Evolutionary conservation across 2,113 vertebrate genomes (phyloP), one percentile per base, ranked within the genome.

Genomic region (Lonchura striata): DNA sequence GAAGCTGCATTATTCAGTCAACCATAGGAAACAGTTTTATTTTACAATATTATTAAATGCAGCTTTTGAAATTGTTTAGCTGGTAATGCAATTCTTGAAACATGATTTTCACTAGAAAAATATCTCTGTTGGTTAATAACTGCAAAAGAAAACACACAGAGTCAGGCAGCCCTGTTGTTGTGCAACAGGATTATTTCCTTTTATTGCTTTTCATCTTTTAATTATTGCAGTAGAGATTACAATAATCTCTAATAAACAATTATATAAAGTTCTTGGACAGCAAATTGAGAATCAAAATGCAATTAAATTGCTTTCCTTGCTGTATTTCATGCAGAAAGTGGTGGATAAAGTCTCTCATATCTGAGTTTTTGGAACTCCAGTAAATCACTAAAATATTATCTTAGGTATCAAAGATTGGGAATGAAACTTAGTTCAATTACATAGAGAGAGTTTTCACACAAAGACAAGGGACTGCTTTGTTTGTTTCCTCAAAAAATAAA

Each of bases 1-100:
- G 94, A 86, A 95, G 60, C 79, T 77, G 74, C 80, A 60, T 94
- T 86, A 96, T 54, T 86, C 94, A 97, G 90, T 88, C 96, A 95
- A 88, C 79, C 96, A 88, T 83, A 92, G 94, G 88, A 97, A 94
- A 90, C 0, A 92, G 86, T 93, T 96, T 90, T 83, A 88, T 93
- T 96, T 94, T 83, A 83, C 88, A 94, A 22, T 80, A 77, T 88
- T 92, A 88, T 90, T 92, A 95, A 97, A 93, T 63, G 79, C 86
- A 70, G 80, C 75, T 88, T 95, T 81, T 86, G 80, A 78, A 96
- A 86, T 66, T 74, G 86, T 88, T 92, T 81, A 39, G 79, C 54
- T 86, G 68, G 30, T 65, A 95, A 94, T 74, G 56, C 50, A 86
- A 88, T 70, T 90, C 60, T 65, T 59, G 92, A 93, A 77, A 95